A percentile compares a stretch with the other conserved stretches of the same genome.
Conservation (phyloP, 2,797 vertebrate species). For the Sparidentex hasta region DNA sequence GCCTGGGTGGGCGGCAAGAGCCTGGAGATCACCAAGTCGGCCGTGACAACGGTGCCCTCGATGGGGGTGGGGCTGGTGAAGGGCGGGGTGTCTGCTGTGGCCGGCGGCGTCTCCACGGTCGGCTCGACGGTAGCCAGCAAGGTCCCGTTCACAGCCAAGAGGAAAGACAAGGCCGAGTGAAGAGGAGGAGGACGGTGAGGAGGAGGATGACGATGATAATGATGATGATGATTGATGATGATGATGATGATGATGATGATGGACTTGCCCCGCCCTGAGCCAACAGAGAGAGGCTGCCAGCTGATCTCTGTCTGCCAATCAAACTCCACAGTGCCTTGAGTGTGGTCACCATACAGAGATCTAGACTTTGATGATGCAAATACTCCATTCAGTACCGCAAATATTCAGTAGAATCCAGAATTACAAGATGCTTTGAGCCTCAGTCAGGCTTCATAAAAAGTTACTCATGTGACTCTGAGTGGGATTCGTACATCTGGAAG, state of each 20-base stretch:
- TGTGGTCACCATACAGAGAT: constrained; percentile 13
- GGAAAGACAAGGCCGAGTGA: constrained; percentile 89
- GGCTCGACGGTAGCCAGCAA: constrained; percentile 85
- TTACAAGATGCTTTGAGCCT: constrained; percentile 19
- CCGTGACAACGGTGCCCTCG: constrained; percentile 81
- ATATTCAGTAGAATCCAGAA: constrained; percentile 39
- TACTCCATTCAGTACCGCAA: constrained; percentile 14
- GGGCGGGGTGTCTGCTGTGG: constrained; percentile 84
- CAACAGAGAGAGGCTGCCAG: constrained; percentile 51
- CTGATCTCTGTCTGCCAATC: constrained; percentile 60
- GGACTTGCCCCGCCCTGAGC: constrained; percentile 71
- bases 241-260: constrained; percentile 53
- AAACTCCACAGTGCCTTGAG: constrained; percentile 67
- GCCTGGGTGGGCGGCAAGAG: constrained; percentile 88
- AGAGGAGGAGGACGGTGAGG: background rate
- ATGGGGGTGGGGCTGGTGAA: constrained; percentile 85
- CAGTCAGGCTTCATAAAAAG: constrained; percentile 10
- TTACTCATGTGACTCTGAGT: constrained; percentile 4
- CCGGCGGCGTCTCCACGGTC: constrained; percentile 84
- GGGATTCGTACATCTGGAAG: constrained; percentile 14
- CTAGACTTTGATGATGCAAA: constrained; percentile 34
- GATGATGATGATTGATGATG: constrained; percentile 50
- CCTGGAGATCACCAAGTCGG: constrained; percentile 86
- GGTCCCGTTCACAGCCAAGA: constrained; percentile 85
- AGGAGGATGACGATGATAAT: background rate